Evolutionary conservation across 2,888 invertebrate species (phyloP).

Genomic region (Hemaris fuciformis): DNA sequence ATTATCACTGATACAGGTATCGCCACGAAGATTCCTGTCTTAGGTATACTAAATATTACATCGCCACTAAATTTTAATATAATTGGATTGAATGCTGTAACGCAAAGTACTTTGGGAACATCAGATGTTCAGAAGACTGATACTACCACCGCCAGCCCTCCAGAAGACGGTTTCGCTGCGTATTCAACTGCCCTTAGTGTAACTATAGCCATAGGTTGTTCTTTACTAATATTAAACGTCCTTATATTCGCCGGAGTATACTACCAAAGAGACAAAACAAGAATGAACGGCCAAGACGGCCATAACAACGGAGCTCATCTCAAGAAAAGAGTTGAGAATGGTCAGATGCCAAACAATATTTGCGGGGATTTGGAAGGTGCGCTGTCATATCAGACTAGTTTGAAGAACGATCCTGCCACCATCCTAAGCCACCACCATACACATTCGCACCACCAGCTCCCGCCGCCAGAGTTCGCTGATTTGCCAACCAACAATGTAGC

Average conservation of each 20-base stretch:
- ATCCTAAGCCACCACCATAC: constrained; percentile 89
- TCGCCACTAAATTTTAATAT: constrained; percentile 69
- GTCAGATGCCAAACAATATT: constrained; percentile 93
- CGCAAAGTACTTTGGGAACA: constrained; percentile 50
- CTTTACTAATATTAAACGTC: constrained; percentile 94
- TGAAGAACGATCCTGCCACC: constrained; percentile 86
- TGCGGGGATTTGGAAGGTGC: constrained; percentile 90
- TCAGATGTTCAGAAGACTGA: constrained; percentile 65
- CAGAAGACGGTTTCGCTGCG: constrained; percentile 94
- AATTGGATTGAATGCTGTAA: constrained; percentile 61
- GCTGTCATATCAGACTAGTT: constrained; percentile 73
- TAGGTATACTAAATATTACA: constrained; percentile 68
- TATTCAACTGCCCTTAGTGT: constrained; percentile 95
- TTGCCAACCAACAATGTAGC: constrained; percentile 85
- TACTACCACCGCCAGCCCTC: constrained; percentile 78
- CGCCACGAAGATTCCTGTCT: constrained; percentile 64
- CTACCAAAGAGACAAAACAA: constrained; percentile 93
- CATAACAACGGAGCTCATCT: constrained; percentile 78
- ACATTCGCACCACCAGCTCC: constrained; percentile 88
- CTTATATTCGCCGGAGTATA: constrained; percentile 97
- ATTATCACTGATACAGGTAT: constrained; percentile 64
- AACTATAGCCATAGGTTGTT: constrained; percentile 97
- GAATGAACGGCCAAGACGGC: constrained; percentile 83
- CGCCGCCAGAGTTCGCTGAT: constrained; percentile 93
- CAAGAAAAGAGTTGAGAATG: constrained; percentile 90